A percentile compares a stretch with the other conserved stretches of the same genome.
Evolutionary conservation across 2,797 vertebrate genomes (phyloP).

Genomic region (Antrozous pallidus): DNA sequence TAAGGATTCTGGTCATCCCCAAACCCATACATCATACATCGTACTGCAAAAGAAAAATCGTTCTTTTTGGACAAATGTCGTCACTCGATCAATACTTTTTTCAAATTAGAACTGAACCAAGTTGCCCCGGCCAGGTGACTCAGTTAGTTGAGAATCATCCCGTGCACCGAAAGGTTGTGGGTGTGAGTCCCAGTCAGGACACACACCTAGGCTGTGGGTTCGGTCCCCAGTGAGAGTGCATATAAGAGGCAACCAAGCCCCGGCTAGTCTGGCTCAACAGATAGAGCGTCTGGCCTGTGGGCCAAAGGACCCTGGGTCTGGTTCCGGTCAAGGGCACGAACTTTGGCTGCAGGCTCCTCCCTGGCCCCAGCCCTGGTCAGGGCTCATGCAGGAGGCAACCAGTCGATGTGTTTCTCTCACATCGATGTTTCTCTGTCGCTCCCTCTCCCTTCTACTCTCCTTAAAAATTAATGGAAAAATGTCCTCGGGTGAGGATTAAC

Average conservation of each 20-base stretch:
- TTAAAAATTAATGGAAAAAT: too few relatives aligned
- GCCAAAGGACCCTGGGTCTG: background rate
- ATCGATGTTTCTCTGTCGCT: background rate
- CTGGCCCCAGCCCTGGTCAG: too few relatives aligned
- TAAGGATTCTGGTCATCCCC: slow-evolving; percentile 99
- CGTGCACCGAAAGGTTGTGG: too few relatives aligned
- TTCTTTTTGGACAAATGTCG: background rate
- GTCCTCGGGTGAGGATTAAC: too few relatives aligned
- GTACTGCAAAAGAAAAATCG: slow-evolving; percentile 81
- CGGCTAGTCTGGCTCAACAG: too few relatives aligned
- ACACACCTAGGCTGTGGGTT: too few relatives aligned
- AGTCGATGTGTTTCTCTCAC: background rate
- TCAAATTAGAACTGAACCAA: slow-evolving; percentile 14
- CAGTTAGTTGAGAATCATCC: too few relatives aligned
- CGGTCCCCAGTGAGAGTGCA: too few relatives aligned
- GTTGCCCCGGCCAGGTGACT: background rate
- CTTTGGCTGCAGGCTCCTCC: background rate
- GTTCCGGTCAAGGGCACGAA: background rate
- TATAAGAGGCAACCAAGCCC: too few relatives aligned
- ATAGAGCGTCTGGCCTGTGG: too few relatives aligned
- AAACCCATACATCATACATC: slow-evolving; percentile 99
- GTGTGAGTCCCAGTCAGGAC: too few relatives aligned
- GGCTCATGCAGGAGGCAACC: background rate
- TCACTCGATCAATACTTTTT: background rate
- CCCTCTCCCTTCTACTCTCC: too few relatives aligned